These are phyloP conservation scores for Porites divaricata DNA, from an alignment of 92 coral and sea anemone genomes.

Conservation along the genomic window DNA sequence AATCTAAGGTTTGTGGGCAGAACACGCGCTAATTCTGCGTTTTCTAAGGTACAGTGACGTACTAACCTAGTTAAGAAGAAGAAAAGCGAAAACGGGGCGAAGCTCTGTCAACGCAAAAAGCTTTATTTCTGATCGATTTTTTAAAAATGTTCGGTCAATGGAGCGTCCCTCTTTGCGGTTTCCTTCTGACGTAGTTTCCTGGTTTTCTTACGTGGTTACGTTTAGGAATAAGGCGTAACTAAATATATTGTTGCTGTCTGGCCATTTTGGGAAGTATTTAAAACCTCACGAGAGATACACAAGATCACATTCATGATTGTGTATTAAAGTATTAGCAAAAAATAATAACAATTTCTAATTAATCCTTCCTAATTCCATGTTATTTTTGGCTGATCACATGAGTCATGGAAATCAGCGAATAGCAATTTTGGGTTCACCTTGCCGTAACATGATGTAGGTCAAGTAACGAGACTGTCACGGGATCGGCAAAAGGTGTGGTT, in stretches of 20 bases:
- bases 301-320: neutral
- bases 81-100: neutral
- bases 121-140: neutral
- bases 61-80: too few relatives aligned
- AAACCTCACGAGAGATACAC: neutral
- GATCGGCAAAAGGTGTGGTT: too few relatives aligned
- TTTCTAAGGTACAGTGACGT: too few relatives aligned
- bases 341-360: neutral
- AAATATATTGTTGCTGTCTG: constrained; percentile 7
- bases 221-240: neutral
- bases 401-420: neutral
- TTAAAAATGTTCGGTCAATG: neutral
- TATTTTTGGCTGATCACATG: neutral
- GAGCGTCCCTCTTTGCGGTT: neutral
- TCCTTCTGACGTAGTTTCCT: neutral
- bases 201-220: neutral
- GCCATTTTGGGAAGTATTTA: neutral
- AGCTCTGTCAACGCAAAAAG: too few relatives aligned
- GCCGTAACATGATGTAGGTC: neutral
- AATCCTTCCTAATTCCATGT: neutral
- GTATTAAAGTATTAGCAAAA: neutral
- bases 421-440: neutral
- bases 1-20: too few relatives aligned
- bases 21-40: too few relatives aligned
- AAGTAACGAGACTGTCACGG: neutral